Evolutionary conservation across 2,888 invertebrate genomes (phyloP).

Genomic region (Campaea margaritaria): DNA sequence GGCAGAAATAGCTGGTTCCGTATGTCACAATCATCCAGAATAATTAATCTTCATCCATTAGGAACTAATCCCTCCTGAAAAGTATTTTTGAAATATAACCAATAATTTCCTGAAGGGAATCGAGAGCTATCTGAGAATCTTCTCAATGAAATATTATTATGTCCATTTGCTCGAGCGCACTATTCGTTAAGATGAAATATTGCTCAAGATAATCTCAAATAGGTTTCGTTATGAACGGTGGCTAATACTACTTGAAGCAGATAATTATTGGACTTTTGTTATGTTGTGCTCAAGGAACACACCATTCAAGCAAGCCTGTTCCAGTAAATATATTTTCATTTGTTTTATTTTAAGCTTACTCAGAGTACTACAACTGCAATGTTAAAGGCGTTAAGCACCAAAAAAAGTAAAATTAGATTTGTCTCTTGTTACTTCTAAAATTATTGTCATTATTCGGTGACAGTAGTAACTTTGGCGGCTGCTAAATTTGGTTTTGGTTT

Average conservation of each 20-base stretch:
- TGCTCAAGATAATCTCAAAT: constrained; percentile 28
- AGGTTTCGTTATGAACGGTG: constrained; percentile 18
- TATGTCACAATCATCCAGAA: background rate
- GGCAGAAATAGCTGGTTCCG: background rate
- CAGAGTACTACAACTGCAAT: too few species aligned
- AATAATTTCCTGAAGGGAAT: background rate
- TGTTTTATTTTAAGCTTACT: too few species aligned
- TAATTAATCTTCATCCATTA: constrained; percentile 11
- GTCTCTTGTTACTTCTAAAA: too few species aligned
- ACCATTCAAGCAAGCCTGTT: too few species aligned
- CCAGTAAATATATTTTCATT: too few species aligned
- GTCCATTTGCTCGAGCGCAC: constrained; percentile 10
- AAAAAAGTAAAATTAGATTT: too few species aligned
- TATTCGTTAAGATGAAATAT: constrained; percentile 27
- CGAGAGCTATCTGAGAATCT: constrained; percentile 5
- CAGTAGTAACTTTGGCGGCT: too few species aligned
- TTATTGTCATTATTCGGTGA: too few species aligned
- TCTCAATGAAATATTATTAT: constrained; percentile 14
- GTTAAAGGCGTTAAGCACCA: too few species aligned
- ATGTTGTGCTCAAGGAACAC: too few species aligned
- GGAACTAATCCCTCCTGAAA: constrained; percentile 6
- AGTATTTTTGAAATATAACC: constrained; percentile 9
- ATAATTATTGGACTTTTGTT: background rate
- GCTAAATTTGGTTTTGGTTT: too few species aligned
- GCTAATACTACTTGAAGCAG: background rate